Conservation (phyloP, 2,888 invertebrate species). For the Zygogramma bicolorata region DNA sequence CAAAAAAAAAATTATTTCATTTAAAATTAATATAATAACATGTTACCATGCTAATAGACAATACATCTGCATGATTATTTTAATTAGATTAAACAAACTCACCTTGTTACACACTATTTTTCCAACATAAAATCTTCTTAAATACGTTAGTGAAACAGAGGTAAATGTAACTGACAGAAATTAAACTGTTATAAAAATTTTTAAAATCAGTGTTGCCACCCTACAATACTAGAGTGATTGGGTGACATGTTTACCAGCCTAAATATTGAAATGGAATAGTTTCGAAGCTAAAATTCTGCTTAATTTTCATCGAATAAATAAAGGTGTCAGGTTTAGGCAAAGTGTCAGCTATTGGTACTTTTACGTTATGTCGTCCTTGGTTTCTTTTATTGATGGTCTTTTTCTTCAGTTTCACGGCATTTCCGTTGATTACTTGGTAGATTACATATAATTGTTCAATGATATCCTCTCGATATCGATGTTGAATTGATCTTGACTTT, state of each 20-base stretch:
- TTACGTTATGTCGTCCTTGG: too few species aligned
- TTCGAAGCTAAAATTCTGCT: background rate
- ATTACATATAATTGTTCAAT: too few species aligned
- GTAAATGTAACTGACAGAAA: background rate
- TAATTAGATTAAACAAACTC: background rate
- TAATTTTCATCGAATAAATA: too few species aligned
- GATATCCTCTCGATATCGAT: too few species aligned
- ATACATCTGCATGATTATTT: background rate
- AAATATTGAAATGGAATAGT: background rate
- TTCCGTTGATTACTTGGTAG: too few species aligned
- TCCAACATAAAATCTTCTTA: background rate
- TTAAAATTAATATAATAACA: background rate
- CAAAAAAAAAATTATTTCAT: background rate
- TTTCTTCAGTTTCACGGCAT: too few species aligned
- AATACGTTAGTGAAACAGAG: background rate
- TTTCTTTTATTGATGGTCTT: too few species aligned
- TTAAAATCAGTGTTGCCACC: background rate
- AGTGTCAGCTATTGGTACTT: too few species aligned
- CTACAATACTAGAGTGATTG: too few species aligned
- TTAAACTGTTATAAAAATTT: background rate
- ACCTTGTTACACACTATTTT: background rate
- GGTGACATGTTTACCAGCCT: background rate
- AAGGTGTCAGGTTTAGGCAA: too few species aligned
- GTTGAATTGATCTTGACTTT: too few species aligned
- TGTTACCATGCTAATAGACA: background rate